Evolutionary conservation across 2,797 vertebrate genomes (phyloP).

Genomic region (Ispidina lecontei): DNA sequence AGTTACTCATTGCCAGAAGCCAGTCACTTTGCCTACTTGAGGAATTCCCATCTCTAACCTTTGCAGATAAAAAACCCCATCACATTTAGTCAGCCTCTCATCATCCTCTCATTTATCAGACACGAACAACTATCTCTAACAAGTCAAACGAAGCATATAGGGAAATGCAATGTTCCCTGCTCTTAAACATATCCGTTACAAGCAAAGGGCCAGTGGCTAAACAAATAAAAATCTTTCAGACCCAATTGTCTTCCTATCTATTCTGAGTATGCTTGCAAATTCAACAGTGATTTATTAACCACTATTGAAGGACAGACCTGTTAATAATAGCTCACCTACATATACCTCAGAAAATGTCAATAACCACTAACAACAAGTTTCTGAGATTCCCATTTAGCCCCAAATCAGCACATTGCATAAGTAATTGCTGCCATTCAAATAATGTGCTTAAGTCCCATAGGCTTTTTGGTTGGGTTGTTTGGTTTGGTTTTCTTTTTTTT

Average conservation of each 20-base stretch:
- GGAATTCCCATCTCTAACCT: constrained; percentile 52
- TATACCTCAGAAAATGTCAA: constrained; percentile 6
- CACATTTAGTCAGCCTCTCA: constrained; percentile 7
- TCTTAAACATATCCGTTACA: constrained; percentile 49
- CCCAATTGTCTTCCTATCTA: constrained; percentile 38
- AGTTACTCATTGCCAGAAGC: constrained; percentile 71
- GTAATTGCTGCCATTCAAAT: not conserved
- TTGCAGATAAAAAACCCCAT: not conserved
- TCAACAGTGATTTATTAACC: constrained; percentile 66
- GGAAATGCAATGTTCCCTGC: constrained; percentile 43
- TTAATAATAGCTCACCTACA: constrained; percentile 55
- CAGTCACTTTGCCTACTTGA: constrained; percentile 16
- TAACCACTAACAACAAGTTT: not conserved
- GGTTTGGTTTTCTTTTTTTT: not conserved
- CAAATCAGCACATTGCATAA: not conserved
- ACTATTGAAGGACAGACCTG: constrained; percentile 46
- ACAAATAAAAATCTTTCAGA: constrained; percentile 54
- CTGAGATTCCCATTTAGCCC: not conserved
- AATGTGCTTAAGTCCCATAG: not conserved
- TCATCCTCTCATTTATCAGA: constrained; percentile 62
- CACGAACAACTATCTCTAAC: constrained; percentile 59
- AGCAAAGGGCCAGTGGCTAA: constrained; percentile 29
- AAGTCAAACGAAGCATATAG: constrained; percentile 51
- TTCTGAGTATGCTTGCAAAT: constrained; percentile 30
- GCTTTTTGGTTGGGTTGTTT: not conserved